Percentiles rank a stretch among this genome's conserved stretches.
phyloP scores from a whole-genome alignment of 2,888 invertebrate genomes.

The Synanthedon myopaeformis region DNA sequence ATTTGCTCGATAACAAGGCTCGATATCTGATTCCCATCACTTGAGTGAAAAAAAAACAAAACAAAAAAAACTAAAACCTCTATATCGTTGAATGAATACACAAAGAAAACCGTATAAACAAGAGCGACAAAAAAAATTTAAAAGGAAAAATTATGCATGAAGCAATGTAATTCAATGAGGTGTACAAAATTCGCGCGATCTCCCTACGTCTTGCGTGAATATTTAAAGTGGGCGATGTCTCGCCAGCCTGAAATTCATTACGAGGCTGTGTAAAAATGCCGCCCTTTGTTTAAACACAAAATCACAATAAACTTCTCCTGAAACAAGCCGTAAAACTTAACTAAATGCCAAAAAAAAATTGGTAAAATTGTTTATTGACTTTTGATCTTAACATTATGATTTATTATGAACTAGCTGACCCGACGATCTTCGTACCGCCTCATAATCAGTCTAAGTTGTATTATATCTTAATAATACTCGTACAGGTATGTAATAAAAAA shows the following conservation, averaged over 20 bases:
- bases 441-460: too few relatives aligned
- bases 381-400: not conserved
- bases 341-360: slow-evolving; percentile 20
- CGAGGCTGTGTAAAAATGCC: slow-evolving; percentile 43
- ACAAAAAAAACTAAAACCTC: too few relatives aligned
- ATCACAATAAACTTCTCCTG: slow-evolving; percentile 61
- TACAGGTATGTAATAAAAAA: too few relatives aligned
- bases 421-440: too few relatives aligned
- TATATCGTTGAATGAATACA: too few relatives aligned
- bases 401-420: too few relatives aligned
- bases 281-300: slow-evolving; percentile 64
- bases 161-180: slow-evolving; percentile 66
- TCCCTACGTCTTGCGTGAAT: slow-evolving; percentile 42
- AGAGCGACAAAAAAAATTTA: slow-evolving; percentile 26
- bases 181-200: slow-evolving; percentile 38
- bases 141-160: slow-evolving; percentile 61
- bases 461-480: too few relatives aligned
- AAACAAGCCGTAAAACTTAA: slow-evolving; percentile 59
- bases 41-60: too few relatives aligned
- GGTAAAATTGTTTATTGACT: slow-evolving; percentile 1
- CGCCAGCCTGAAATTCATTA: slow-evolving; percentile 47
- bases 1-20: too few relatives aligned
- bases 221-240: slow-evolving; percentile 47
- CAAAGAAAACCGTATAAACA: not conserved
- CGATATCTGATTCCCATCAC: too few relatives aligned